Conservation (phyloP, 2,797 vertebrate genomes). For the Tamandua tetradactyla region DNA sequence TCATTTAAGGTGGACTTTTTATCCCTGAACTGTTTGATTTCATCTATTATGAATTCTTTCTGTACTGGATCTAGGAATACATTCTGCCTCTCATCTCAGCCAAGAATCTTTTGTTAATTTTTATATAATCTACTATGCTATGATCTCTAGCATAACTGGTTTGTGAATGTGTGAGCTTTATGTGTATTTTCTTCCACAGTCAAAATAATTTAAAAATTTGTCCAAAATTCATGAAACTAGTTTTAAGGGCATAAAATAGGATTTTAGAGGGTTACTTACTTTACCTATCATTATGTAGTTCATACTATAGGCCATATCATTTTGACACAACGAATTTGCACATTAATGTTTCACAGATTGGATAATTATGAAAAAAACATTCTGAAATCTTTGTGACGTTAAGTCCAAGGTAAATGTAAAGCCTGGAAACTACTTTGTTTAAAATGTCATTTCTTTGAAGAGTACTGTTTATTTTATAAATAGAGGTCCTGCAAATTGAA, state of each 20-base stretch:
- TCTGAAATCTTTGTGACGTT: not conserved
- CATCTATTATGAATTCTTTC: not conserved
- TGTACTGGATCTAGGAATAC: not conserved
- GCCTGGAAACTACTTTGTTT: no score
- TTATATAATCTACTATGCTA: not conserved
- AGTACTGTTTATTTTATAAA: not conserved
- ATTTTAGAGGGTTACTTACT: not conserved
- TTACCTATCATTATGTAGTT: not conserved
- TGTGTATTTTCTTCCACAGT: not conserved
- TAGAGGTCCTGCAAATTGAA: not conserved
- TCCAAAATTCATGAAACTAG: not conserved
- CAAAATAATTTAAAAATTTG: not conserved
- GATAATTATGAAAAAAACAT: not conserved
- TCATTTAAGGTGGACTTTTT: not conserved
- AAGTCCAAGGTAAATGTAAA: no score
- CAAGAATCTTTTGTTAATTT: not conserved
- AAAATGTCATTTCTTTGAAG: slow-evolving; percentile 7
- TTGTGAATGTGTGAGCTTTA: not conserved
- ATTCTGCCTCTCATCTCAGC: not conserved
- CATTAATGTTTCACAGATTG: not conserved
- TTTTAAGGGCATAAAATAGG: not conserved
- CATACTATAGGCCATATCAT: not conserved
- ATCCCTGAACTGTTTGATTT: not conserved
- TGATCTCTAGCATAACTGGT: not conserved
- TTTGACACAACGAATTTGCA: slow-evolving; percentile 6